phyloP scores from a whole-genome alignment of 2,888 invertebrate genomes.

The Leptogaster cylindrica region DNA sequence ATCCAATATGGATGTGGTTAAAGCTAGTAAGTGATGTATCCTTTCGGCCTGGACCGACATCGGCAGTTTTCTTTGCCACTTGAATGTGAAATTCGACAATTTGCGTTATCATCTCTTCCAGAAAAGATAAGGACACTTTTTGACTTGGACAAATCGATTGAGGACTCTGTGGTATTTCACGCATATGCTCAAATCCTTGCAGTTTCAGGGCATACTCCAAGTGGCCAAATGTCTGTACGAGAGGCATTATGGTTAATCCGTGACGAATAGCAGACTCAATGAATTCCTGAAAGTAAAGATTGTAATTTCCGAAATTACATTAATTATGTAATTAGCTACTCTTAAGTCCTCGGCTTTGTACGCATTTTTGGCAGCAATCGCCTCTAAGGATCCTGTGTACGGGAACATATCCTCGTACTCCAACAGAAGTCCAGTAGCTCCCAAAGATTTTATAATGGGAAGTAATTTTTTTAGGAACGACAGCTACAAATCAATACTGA shows the following conservation, averaged over 20 bases:
- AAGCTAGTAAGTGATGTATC: slow-evolving; percentile 50
- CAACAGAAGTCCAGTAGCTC: slow-evolving; percentile 75
- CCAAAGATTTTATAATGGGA: slow-evolving; percentile 66
- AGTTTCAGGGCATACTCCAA: slow-evolving; percentile 76
- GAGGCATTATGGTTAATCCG: slow-evolving; percentile 73
- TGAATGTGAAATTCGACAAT: slow-evolving; percentile 62
- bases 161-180: slow-evolving; percentile 72
- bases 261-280: slow-evolving; percentile 66
- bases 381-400: slow-evolving; percentile 67
- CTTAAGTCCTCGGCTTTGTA: slow-evolving; percentile 57
- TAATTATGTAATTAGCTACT: slow-evolving; percentile 48
- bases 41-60: slow-evolving; percentile 1
- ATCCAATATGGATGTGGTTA: slow-evolving; percentile 73
- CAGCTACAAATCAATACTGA: slow-evolving; percentile 59
- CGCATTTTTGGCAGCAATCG: slow-evolving; percentile 67
- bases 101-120: slow-evolving; percentile 75
- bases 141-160: slow-evolving; percentile 76
- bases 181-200: slow-evolving; percentile 67
- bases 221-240: slow-evolving; percentile 80
- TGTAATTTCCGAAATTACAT: too few species aligned
- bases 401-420: slow-evolving; percentile 88
- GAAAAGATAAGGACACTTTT: slow-evolving; percentile 67
- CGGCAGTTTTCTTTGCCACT: slow-evolving; percentile 37
- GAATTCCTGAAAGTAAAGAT: slow-evolving; percentile 61
- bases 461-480: slow-evolving; percentile 67